Percentiles rank a stretch among this genome's conserved stretches.
These are phyloP conservation scores for Heliocidaris erythrogramma DNA, from an alignment of 35 echinoderm and acorn worm genomes.

Conservation along the genomic window DNA sequence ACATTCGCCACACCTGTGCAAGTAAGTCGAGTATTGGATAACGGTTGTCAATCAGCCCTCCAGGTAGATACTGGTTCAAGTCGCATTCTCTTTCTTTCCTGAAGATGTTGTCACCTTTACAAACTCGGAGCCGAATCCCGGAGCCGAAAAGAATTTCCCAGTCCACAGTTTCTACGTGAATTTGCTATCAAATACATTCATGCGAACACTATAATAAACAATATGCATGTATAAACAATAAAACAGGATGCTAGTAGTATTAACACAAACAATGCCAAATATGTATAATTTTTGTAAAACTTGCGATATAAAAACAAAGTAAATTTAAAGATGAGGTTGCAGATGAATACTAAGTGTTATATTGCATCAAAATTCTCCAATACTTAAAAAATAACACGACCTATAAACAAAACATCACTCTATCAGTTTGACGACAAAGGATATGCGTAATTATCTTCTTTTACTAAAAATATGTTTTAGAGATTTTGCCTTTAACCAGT, in stretches of 20 bases:
- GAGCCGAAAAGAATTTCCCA: background rate
- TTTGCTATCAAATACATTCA: background rate
- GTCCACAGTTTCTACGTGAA: background rate
- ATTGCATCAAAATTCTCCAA: no score
- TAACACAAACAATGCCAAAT: no score
- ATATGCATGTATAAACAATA: no score
- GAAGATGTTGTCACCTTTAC: background rate
- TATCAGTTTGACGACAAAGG: background rate
- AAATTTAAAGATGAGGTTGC: no score
- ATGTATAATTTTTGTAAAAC: no score
- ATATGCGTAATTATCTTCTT: background rate
- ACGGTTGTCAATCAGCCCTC: conserved; percentile 18
- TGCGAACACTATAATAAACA: background rate
- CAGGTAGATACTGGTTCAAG: conserved; percentile 1
- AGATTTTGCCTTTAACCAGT: background rate
- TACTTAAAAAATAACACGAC: no score
- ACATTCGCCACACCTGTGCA: conserved; percentile 33
- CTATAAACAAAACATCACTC: background rate
- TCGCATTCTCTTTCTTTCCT: background rate
- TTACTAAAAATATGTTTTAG: background rate
- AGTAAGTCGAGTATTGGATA: conserved; percentile 27
- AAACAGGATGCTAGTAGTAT: no score
- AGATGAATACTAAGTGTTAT: no score
- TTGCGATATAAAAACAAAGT: no score
- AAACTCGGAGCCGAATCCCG: background rate